Evolutionary conservation across 2,797 vertebrate species (phyloP).

Genomic region (Danio tinwini): DNA sequence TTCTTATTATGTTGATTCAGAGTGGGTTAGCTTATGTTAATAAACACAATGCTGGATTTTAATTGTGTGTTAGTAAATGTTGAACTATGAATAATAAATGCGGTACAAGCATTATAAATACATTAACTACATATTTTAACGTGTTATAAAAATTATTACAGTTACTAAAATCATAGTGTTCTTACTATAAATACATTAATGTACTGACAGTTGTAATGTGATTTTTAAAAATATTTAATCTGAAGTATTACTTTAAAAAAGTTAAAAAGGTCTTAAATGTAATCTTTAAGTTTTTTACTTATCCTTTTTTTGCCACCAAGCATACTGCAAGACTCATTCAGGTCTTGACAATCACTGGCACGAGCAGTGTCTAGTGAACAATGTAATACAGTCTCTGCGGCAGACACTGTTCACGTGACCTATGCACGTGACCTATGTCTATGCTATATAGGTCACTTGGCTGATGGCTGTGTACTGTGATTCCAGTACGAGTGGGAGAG

Average conservation of each 20-base stretch:
- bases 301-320: neutral
- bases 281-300: neutral
- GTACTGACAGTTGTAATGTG: neutral
- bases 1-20: too few relatives aligned
- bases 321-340: too few relatives aligned
- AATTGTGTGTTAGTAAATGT: too few relatives aligned
- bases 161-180: too few relatives aligned
- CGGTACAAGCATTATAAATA: too few relatives aligned
- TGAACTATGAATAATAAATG: too few relatives aligned
- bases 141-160: too few relatives aligned
- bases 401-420: constrained; percentile 47
- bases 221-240: neutral
- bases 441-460: constrained; percentile 48
- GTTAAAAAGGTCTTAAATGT: neutral
- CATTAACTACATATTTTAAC: too few relatives aligned
- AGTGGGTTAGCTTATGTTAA: too few relatives aligned
- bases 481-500: constrained; percentile 17
- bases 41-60: too few relatives aligned
- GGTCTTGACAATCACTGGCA: neutral
- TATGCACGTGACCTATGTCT: too few relatives aligned
- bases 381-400: constrained; percentile 57
- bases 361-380: constrained; percentile 3
- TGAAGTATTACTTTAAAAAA: neutral
- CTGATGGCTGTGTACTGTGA: constrained; percentile 36
- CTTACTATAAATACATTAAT: neutral